Base-by-base conservation (phyloP, 2,888 invertebrate genomes). In the Agrotis ipsilon region DNA sequence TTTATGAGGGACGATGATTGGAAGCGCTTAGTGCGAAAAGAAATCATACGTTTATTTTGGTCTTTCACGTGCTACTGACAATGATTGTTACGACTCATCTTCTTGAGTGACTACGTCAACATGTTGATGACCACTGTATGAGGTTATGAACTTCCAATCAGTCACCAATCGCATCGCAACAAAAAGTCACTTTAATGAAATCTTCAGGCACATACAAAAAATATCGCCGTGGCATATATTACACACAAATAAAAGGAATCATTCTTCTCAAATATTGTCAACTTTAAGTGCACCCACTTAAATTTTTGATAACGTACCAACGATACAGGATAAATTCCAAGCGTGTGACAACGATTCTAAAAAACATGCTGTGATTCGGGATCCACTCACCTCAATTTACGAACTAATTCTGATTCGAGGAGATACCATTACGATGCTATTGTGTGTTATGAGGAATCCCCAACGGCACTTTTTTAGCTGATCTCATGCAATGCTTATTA, bases 131-230 rank as follows among this genome's bases (percentile, higher is more conserved):
- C 4, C 27, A 48, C 6, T 58, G 3, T 21, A 21, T 18, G 48
- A 5, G 67, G 67, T 73, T 48, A 51, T 46, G n/a, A 13, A 73
- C 24, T 19, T 49, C 0, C 5, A 18, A 19, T 27, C 43, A 18
- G 32, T 27, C 46, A 74, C n/a, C n/a, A 73, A 27, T 43, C 1
- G 5, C n/a, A n/a, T 13, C 19, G 16, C 16, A 65, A 13, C 3
- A 52, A 43, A 46, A 51, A 46, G 3, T 46, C 19, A 7, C 32
- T 4, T 18, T 4, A 13, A 4, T 43, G 1, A 67, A 45, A 7
- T 14, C 7, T 13, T n/a, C 1, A 16, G 14, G 13, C 4, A 7
- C 24, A 51, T 43, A 14, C 24, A 48, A 48, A 55, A 54, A 55
- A 27, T 67, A 32, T 18, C 11, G 24, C 16, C 16, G 59, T 24